These are phyloP conservation scores for Todiramphus saurophagus DNA, from an alignment of 2,113 vertebrate species.

Conservation along the genomic window DNA sequence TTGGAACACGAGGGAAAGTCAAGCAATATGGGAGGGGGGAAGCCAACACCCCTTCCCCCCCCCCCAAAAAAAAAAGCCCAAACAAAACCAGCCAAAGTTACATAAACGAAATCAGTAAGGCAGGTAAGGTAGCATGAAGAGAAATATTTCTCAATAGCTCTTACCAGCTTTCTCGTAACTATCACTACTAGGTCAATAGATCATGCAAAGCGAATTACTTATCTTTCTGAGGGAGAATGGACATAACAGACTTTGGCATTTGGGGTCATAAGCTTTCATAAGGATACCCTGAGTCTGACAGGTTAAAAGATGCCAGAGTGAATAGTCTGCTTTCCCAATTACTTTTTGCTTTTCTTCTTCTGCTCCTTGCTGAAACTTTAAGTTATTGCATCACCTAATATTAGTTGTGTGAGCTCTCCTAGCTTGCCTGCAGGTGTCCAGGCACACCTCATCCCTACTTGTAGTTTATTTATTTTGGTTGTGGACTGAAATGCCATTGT, in stretches of 20 bases:
- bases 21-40: background rate
- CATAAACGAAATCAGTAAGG: background rate
- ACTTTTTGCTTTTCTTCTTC: background rate
- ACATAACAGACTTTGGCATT: accelerated
- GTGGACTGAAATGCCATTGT: background rate
- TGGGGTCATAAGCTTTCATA: background rate
- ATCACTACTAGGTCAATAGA: background rate
- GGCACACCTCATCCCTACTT: background rate
- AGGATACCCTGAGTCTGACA: background rate
- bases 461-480: background rate
- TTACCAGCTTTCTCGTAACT: background rate
- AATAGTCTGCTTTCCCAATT: background rate
- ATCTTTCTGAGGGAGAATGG: accelerated
- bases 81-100: too few relatives aligned
- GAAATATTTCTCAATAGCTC: background rate
- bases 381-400: background rate
- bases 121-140: background rate
- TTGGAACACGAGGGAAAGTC: background rate
- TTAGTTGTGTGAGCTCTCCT: background rate
- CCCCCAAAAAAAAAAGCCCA: too few relatives aligned
- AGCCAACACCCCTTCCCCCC: too few relatives aligned
- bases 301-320: background rate
- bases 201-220: background rate
- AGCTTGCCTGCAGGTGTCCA: background rate
- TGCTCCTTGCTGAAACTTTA: background rate